Conservation (phyloP, 2,888 invertebrate species). For the Cotesia congregata region DNA sequence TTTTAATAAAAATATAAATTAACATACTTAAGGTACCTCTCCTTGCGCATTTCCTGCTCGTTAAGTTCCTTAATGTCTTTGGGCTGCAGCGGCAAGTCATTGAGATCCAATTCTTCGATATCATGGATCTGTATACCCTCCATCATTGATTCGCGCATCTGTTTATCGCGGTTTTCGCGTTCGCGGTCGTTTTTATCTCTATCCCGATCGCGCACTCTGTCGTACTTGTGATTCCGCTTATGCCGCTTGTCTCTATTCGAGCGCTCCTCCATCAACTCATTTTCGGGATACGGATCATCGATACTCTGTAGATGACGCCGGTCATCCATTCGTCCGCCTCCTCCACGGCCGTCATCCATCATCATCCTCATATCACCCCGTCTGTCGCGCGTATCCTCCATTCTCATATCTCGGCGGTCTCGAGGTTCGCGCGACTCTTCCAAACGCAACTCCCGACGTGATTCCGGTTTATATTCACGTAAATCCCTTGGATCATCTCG, state of each 20-base stretch:
- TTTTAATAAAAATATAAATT: constrained; percentile 14
- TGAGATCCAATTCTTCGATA: constrained; percentile 61
- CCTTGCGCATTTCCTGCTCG: constrained; percentile 70
- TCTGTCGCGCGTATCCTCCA: constrained; percentile 64
- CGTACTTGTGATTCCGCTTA: constrained; percentile 72
- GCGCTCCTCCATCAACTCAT: constrained; percentile 57
- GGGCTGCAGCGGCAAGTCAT: constrained; percentile 59
- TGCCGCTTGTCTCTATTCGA: constrained; percentile 62
- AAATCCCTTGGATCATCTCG: constrained; percentile 64
- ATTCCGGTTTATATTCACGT: constrained; percentile 62
- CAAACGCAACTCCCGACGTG: constrained; percentile 61
- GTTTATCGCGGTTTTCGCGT: constrained; percentile 63
- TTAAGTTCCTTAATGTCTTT: constrained; percentile 68
- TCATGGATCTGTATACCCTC: constrained; percentile 68
- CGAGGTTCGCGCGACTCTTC: constrained; percentile 59
- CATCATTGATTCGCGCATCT: constrained; percentile 59
- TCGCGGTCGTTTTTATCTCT: constrained; percentile 62
- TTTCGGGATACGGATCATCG: constrained; percentile 61
- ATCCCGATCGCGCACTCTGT: constrained; percentile 73
- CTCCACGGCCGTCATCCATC: constrained; percentile 54
- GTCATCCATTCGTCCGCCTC: constrained; percentile 55
- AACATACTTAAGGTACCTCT: constrained; percentile 70
- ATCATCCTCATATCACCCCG: constrained; percentile 56
- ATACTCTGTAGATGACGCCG: constrained; percentile 53
- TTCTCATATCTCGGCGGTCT: constrained; percentile 61